phyloP scores from a whole-genome alignment of 2,888 invertebrate genomes.

The Falcaria lacertinaria region DNA sequence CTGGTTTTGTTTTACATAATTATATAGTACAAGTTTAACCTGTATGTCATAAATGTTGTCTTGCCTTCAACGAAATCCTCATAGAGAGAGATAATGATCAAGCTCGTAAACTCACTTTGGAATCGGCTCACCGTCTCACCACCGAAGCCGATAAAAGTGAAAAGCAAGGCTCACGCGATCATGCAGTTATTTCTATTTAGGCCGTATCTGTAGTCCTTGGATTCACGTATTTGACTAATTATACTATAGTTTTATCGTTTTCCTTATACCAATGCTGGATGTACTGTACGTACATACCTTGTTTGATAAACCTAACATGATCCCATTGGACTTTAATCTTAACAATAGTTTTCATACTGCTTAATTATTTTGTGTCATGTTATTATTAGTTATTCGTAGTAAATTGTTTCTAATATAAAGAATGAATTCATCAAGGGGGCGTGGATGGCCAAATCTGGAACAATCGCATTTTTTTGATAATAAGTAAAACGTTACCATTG shows the following conservation, averaged over 20 bases:
- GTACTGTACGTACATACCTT: not conserved
- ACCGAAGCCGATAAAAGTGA: constrained; percentile 39
- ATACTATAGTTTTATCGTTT: not conserved
- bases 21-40: too few species aligned
- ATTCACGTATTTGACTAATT: not conserved
- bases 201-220: not conserved
- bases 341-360: not conserved
- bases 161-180: constrained; percentile 44
- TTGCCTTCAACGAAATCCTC: constrained; percentile 34
- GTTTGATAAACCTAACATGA: not conserved
- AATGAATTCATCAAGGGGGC: too few species aligned
- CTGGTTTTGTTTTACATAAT: too few species aligned
- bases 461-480: too few species aligned
- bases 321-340: not conserved
- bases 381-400: too few species aligned
- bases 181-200: constrained; percentile 6
- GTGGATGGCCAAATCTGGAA: too few species aligned
- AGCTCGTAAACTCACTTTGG: constrained; percentile 40
- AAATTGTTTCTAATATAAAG: too few species aligned
- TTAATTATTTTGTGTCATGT: too few species aligned
- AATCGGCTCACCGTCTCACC: constrained; percentile 40
- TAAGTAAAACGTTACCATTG: too few species aligned
- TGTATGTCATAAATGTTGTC: constrained; percentile 18
- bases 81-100: constrained; percentile 46
- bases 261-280: constrained; percentile 3